A percentile compares a stretch with the other conserved stretches of the same genome.
Evolutionary conservation across 2,888 invertebrate species (phyloP).

Genomic region (Colletes collaris): DNA sequence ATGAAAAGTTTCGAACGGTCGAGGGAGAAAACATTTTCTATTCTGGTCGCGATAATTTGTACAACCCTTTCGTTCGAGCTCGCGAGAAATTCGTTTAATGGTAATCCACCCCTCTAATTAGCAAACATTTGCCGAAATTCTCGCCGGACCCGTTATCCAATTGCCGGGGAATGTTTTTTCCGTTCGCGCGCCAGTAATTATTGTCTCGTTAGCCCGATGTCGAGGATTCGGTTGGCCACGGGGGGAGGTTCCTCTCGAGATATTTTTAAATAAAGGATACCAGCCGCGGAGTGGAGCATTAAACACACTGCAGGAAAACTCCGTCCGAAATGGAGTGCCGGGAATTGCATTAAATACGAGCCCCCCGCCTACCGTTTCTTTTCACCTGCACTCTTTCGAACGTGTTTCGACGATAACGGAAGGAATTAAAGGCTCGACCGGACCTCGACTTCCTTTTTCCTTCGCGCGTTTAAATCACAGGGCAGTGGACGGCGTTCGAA

Average conservation of each 20-base stretch:
- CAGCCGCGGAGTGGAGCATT: slow-evolving; percentile 5
- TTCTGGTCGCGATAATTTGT: no score
- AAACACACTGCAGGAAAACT: slow-evolving; percentile 19
- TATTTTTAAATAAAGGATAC: slow-evolving; percentile 36
- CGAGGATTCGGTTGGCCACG: slow-evolving; percentile 11
- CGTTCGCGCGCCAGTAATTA: slow-evolving; percentile 7
- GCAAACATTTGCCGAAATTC: slow-evolving; percentile 24
- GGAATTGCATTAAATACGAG: slow-evolving; percentile 42
- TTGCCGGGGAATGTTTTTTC: neutral
- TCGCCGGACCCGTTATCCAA: slow-evolving; percentile 3
- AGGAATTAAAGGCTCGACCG: slow-evolving; percentile 37
- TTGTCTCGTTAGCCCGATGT: slow-evolving; percentile 21
- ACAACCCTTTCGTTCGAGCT: no score
- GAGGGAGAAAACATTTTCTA: no score
- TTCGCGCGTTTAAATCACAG: slow-evolving; percentile 22
- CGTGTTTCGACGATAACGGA: slow-evolving; percentile 39
- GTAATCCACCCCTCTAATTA: neutral
- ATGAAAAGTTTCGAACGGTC: no score
- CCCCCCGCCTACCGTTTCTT: neutral
- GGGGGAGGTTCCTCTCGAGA: slow-evolving; percentile 2
- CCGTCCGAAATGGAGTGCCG: slow-evolving; percentile 23
- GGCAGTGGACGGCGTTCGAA: slow-evolving; percentile 5
- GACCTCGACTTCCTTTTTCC: neutral
- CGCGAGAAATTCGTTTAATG: slow-evolving; percentile 2
- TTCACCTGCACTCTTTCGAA: slow-evolving; percentile 9